A percentile compares a stretch with the other conserved stretches of the same genome.
Evolutionary conservation across 37 sponge, comb jelly and placozoan species (phyloP).

Genomic region (Chondrilla cf. caribensis): DNA sequence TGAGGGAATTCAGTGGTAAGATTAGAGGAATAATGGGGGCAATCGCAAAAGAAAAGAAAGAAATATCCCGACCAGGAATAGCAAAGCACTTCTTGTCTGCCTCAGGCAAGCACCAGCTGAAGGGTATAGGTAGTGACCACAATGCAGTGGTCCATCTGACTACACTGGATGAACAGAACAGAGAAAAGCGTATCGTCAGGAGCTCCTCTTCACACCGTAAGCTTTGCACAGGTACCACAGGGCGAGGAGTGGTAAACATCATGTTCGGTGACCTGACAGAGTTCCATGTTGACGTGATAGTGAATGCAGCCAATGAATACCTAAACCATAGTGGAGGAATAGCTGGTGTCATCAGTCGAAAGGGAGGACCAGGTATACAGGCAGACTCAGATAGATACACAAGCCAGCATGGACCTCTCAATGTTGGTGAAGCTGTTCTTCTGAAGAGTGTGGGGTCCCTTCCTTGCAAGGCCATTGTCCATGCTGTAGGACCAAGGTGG

Average conservation of each 20-base stretch:
- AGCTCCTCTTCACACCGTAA: not conserved
- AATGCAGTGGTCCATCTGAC: not conserved
- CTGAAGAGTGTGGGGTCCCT: constrained; percentile 33
- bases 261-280: constrained; percentile 59
- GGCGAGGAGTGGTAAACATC: not conserved
- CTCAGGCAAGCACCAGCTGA: not conserved
- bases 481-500: constrained; percentile 66
- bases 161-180: not conserved
- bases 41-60: not conserved
- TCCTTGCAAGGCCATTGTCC: constrained; percentile 52
- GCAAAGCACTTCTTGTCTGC: not conserved
- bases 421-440: constrained; percentile 47
- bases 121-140: not conserved
- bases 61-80: not conserved
- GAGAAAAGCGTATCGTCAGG: not conserved
- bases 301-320: constrained; percentile 70
- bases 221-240: not conserved
- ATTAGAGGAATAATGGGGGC: not conserved
- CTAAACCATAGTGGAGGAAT: constrained; percentile 62
- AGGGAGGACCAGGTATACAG: constrained; percentile 59
- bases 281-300: constrained; percentile 63
- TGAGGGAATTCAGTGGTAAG: not conserved
- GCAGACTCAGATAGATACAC: constrained; percentile 21
- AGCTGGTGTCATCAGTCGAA: constrained; percentile 36
- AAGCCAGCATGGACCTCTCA: constrained; percentile 20